Evolutionary conservation across 2,888 invertebrate genomes (phyloP), one percentile per base, ranked within the genome.

Genomic region (Pyralis farinalis): DNA sequence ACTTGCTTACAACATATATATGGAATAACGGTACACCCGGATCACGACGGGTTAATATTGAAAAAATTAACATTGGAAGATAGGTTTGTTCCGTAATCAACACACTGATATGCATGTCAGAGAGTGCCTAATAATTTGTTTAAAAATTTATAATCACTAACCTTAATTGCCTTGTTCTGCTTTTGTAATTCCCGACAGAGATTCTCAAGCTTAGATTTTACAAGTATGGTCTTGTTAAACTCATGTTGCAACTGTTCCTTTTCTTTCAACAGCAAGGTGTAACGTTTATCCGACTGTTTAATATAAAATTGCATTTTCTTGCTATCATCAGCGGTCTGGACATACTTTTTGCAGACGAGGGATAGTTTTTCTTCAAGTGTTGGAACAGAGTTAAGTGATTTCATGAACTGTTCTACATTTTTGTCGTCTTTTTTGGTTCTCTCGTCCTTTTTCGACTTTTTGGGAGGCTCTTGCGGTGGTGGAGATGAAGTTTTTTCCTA

Each of bases 151-250:
- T n/a, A n/a, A n/a, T n/a, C 10, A 53, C 56, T 52, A 83, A 95
- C 95, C 90, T 97, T 97, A 10, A 98, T 94, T 36, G 94, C 92
- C 74, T 97, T 97, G 71, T 98, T 97, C 60, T 97, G 95, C 68
- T 95, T 95, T 80, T 98, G 98, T 32, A 98, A 90, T 73, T 98
- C 98, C 7, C 98, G 87, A 69, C 98, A 98, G 3, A 98, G 90
- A 68, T 94, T 95, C 74, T 98, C 98, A 53, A 98, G 82, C 65
- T 96, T 94, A 16, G 95, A 94, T 51, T 95, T 94, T 34, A 96
- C 93, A 34, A 97, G 90, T 37, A 97, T 91, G 35, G 94, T 93
- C 79, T 96, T 97, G 53, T 95, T 95, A 48, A 94, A 93, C 63
- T 98, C 97, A 37, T 93, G 90, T 65, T 96, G 95, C 34, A 95